Evolutionary conservation across 2,797 vertebrate genomes (phyloP), one percentile per base, ranked within the genome.

Genomic region (Falco naumanni): DNA sequence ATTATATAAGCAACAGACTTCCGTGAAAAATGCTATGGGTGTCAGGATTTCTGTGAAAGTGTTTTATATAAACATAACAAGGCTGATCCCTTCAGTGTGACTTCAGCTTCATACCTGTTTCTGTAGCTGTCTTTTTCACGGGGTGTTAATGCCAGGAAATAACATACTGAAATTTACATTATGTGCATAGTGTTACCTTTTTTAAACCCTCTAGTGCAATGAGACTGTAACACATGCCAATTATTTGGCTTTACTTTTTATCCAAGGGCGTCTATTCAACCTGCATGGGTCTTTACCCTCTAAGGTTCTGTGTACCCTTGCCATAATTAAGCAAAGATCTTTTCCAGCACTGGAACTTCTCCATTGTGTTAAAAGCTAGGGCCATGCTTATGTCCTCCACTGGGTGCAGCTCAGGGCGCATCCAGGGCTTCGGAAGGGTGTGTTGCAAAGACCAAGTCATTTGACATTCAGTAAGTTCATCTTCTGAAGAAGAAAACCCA

Each of bases 171-270:
- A 71, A 39, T 60, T 31, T 64, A 43, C 14, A 6, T 64, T 66
- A 56, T 39, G 7, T 16, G 3, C 16, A 26, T 25, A 47, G 47
- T 0, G 0, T 34, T 53, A 45, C 13, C 21, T 41, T 60, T 90
- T 88, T 37, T 7, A 70, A 80, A 69, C 3, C 19, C 22, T 51
- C 10, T 39, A 6, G 61, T 75, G 12, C 51, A 82, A 15, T 47
- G 5, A 9, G 6, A 75, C 41, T 50, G 29, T 47, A 81, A 48
- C 9, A 54, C 1, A 1, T 48, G 39, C 5, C 10, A 45, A 7
- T 45, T 75, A 39, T 66, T 63, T 77, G 84, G 3, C 11, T 74
- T 65, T 90, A 74, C 31, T 66, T 5, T 43, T 91, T 63, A 21
- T 64, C 5, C 13, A 13, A 43, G 3, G 4, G 26, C 64, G 8